phyloP scores from a whole-genome alignment of 2,888 invertebrate species.

The Oscheius sp. region DNA sequence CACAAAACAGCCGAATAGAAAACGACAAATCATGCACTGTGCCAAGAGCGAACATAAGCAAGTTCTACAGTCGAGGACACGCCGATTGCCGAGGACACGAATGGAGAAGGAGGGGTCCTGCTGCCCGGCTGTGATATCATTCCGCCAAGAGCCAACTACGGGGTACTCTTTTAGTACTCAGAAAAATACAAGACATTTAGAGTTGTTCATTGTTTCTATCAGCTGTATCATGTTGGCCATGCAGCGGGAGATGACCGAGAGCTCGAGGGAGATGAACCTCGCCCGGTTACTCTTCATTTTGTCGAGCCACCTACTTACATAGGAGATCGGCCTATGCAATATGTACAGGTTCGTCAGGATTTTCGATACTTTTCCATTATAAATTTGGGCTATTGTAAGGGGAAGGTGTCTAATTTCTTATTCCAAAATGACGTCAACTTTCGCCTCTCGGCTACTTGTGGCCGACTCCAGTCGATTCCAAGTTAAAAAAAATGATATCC shows the following conservation, averaged over 20 bases:
- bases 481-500: too few relatives aligned
- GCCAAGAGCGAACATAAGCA: conserved; percentile 54
- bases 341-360: conserved; percentile 41
- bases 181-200: conserved; percentile 18
- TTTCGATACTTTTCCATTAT: background rate
- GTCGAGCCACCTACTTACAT: conserved; percentile 41
- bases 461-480: too few relatives aligned
- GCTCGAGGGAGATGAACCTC: background rate
- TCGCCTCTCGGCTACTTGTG: too few relatives aligned
- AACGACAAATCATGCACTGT: conserved; percentile 54
- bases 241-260: conserved; percentile 21
- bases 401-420: too few relatives aligned
- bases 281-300: conserved; percentile 44
- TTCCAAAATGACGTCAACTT: too few relatives aligned
- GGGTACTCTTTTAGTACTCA: conserved; percentile 32
- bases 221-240: conserved; percentile 53
- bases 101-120: conserved; percentile 53
- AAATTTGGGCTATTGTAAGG: background rate
- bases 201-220: conserved; percentile 42
- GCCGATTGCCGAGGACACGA: conserved; percentile 41
- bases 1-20: conserved; percentile 52
- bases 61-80: conserved; percentile 51
- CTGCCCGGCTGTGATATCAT: conserved; percentile 54
- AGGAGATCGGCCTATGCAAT: conserved; percentile 47
- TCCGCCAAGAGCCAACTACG: conserved; percentile 40